Conservation (phyloP, 2,797 vertebrate genomes). For the Halcyon smyrnensis region DNA sequence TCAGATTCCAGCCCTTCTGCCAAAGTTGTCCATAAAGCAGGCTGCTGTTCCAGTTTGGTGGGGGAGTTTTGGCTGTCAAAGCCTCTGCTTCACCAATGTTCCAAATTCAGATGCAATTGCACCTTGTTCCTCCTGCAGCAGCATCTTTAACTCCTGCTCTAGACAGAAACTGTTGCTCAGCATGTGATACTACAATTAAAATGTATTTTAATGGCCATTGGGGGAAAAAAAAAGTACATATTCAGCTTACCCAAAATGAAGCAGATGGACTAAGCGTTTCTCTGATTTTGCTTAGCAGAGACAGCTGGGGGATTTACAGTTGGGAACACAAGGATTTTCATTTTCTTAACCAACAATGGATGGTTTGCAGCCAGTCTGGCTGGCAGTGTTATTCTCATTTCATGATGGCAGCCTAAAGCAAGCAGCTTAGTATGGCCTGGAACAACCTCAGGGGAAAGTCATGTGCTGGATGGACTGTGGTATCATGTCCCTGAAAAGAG, state of each 20-base stretch:
- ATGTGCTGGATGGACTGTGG: background rate
- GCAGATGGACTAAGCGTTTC: background rate
- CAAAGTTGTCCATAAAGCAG: background rate
- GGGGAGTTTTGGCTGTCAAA: background rate
- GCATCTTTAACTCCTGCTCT: background rate
- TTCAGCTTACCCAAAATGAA: background rate
- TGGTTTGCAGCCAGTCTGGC: background rate
- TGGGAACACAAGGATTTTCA: background rate
- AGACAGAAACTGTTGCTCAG: background rate
- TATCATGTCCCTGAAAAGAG: background rate
- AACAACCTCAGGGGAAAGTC: background rate
- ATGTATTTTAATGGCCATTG: background rate
- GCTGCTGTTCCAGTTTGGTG: background rate
- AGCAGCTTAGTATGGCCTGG: background rate
- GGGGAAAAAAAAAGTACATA: background rate
- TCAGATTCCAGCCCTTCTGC: background rate
- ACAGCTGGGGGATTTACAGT: constrained; percentile 12
- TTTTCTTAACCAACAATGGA: constrained; percentile 10
- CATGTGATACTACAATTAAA: background rate
- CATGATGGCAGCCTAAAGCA: background rate
- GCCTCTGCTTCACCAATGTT: background rate
- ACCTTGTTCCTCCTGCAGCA: background rate
- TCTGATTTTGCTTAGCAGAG: constrained; percentile 30
- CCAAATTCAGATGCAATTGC: background rate
- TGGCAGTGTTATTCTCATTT: background rate